phyloP scores from a whole-genome alignment of 1,140 invertebrate species.

The Colletes latitarsis region DNA sequence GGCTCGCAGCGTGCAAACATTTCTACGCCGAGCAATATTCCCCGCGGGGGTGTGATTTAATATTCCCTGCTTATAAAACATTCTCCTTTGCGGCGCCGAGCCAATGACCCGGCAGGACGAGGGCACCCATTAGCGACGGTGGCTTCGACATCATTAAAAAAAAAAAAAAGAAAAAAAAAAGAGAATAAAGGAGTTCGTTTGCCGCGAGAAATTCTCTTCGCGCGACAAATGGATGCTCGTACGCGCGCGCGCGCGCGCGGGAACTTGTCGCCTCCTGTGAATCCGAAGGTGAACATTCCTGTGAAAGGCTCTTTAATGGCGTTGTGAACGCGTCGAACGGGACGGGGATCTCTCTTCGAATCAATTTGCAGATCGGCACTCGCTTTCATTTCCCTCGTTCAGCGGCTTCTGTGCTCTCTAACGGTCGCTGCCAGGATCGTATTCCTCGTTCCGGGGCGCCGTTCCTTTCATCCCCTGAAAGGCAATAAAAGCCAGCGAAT shows the following conservation, averaged over 20 bases:
- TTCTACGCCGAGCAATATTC: not conserved
- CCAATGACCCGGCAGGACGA: conserved; percentile 31
- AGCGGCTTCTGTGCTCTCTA: not conserved
- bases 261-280: conserved; percentile 42
- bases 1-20: not conserved
- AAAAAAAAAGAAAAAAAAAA: not conserved
- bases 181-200: not conserved
- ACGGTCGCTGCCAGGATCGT: conserved; percentile 23
- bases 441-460: not conserved
- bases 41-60: conserved; percentile 29
- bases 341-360: not conserved
- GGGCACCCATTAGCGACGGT: conserved; percentile 37
- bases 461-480: not conserved
- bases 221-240: conserved; percentile 33
- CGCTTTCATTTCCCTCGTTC: conserved; percentile 35
- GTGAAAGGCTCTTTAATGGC: conserved; percentile 47
- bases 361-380: conserved; percentile 47
- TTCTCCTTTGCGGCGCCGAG: conserved; percentile 3
- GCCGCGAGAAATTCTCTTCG: not conserved
- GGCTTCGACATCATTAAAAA: conserved; percentile 32
- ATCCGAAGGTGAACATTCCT: conserved; percentile 42
- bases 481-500: not conserved
- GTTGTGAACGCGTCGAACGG: not conserved
- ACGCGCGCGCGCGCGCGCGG: conserved; percentile 2
- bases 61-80: conserved; percentile 30